Conservation (phyloP, 2,797 vertebrate genomes). For the Gobionotothen gibberifrons region DNA sequence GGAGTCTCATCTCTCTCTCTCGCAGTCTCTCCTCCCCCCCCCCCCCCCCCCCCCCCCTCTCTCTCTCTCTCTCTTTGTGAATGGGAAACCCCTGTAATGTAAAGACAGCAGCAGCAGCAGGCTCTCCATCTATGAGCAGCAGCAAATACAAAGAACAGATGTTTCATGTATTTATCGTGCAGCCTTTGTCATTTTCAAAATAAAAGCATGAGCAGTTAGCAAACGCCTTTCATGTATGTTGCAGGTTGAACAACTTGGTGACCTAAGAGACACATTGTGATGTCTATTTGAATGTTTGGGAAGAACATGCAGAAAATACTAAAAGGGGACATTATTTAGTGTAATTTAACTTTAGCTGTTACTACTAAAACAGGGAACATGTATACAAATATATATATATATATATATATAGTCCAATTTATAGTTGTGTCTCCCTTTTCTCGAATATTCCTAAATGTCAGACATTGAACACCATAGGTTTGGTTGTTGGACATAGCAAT, state of each 20-base stretch:
- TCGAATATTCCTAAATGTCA: not conserved
- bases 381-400: too few species aligned
- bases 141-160: conserved; percentile 11
- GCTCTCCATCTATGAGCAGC: conserved; percentile 8
- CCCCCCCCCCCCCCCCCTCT: conserved; percentile 39
- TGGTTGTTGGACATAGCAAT: not conserved
- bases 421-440: not conserved
- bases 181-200: conserved; percentile 8
- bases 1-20: conserved; percentile 88
- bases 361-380: too few species aligned
- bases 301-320: not conserved
- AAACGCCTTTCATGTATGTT: too few species aligned
- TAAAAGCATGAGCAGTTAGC: conserved; percentile 19
- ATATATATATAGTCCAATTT: not conserved
- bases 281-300: not conserved
- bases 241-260: too few species aligned
- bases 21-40: conserved; percentile 63
- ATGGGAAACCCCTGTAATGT: conserved; percentile 73
- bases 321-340: not conserved
- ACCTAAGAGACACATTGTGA: too few species aligned
- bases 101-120: conserved; percentile 46
- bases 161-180: conserved; percentile 26
- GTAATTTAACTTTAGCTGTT: too few species aligned
- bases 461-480: too few species aligned
- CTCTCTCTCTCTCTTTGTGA: conserved; percentile 66